Percentiles rank a stretch among this genome's conserved stretches.
phyloP scores from a whole-genome alignment of 2,113 vertebrate genomes.

The Haemorhous mexicanus region DNA sequence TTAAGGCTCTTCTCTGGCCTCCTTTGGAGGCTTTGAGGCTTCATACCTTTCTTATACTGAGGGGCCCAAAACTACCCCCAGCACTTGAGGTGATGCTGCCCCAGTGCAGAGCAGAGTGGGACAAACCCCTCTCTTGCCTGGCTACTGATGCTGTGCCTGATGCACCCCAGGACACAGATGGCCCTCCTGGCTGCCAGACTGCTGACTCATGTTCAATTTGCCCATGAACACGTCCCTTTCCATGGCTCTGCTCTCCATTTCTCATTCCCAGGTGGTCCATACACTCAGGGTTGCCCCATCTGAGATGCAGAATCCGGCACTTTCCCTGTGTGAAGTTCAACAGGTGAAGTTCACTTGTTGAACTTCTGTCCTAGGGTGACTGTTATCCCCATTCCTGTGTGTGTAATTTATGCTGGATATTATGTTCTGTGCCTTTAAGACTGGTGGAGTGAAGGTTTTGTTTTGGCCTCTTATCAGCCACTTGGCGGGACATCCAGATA shows the following conservation, averaged over 20 bases:
- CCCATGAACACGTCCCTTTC: neutral
- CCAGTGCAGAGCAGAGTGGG: neutral
- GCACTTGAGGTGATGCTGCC: accelerated
- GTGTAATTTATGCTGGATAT: no score
- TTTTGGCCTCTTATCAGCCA: no score
- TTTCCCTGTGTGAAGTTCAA: no score
- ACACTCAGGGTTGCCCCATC: neutral
- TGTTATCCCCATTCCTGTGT: no score
- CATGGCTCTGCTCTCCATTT: neutral
- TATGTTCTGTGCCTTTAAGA: no score
- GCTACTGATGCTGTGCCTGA: neutral
- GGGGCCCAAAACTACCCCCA: neutral
- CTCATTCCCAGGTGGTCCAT: neutral
- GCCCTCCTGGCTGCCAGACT: neutral
- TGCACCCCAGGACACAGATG: accelerated
- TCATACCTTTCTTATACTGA: neutral
- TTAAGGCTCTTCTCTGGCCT: neutral
- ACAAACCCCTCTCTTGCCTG: accelerated
- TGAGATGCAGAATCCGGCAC: neutral
- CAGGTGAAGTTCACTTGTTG: neutral
- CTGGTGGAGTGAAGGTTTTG: no score
- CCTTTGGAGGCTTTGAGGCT: neutral
- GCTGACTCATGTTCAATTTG: accelerated
- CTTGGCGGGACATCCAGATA: no score
- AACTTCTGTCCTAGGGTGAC: no score